Evolutionary conservation across 2,888 invertebrate genomes (phyloP).

Genomic region (Heteromurus nitidus): DNA sequence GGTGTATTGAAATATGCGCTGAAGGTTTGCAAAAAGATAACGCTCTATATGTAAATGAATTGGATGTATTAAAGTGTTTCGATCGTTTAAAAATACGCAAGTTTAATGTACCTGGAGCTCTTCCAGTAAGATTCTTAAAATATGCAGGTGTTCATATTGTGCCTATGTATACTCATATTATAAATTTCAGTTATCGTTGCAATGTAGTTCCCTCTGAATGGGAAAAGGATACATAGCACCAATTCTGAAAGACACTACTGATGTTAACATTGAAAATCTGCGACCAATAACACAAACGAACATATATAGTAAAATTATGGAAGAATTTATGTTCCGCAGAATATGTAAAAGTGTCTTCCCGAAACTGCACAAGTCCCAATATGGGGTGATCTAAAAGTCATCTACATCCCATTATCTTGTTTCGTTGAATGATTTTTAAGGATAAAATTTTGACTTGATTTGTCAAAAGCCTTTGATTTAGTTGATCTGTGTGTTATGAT

Average conservation of each 20-base stretch:
- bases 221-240: constrained; percentile 18
- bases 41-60: constrained; percentile 22
- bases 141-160: constrained; percentile 34
- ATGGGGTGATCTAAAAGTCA: constrained; percentile 23
- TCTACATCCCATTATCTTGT: constrained; percentile 21
- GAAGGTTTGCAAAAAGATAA: background rate
- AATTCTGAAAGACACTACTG: constrained; percentile 24
- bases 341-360: constrained; percentile 8
- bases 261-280: background rate
- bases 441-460: constrained; percentile 11
- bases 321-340: constrained; percentile 12
- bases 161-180: constrained; percentile 17
- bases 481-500: constrained; percentile 22
- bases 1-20: background rate
- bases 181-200: constrained; percentile 9
- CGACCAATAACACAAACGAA: constrained; percentile 31
- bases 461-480: constrained; percentile 39
- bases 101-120: constrained; percentile 23
- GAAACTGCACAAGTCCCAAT: constrained; percentile 14
- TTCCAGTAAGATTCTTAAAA: constrained; percentile 4
- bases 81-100: constrained; percentile 15
- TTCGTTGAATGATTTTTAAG: constrained; percentile 10
- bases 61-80: constrained; percentile 15
- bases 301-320: constrained; percentile 20
- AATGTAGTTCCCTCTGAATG: background rate